Evolutionary conservation across 2,113 vertebrate species (phyloP), one percentile per base, ranked within the genome.

Genomic region (Sorex araneus): DNA sequence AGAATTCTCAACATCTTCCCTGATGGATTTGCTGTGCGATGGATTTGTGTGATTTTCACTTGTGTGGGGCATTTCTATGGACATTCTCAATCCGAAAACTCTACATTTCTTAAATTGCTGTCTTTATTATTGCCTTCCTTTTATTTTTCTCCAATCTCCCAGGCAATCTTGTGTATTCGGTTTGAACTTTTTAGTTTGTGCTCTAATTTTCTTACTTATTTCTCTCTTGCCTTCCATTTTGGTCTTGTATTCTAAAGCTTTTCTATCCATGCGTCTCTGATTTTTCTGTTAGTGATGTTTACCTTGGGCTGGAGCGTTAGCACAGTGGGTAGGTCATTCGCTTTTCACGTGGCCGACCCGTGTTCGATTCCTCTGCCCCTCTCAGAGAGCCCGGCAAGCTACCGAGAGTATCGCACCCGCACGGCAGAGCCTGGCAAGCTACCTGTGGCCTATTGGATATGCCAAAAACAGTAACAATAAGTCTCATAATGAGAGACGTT

Each of bases 11-110:
- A 60, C 12, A 21, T 84, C 45, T 34, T 64, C 11, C 69, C 27
- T 30, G 16, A 32, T 30, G 23, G 23, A 30, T 84, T 12, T 18
- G 40, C 32, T 73, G 40, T 28, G 60, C 80, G n/a, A n/a, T n/a
- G n/a, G n/a, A n/a, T n/a, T n/a, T n/a, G n/a, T n/a, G n/a, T 91
- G 76, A 30, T 45, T 88, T 84, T 71, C 36, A 70, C 25, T n/a
- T 34, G n/a, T 40, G n/a, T 76, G 10, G 47, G 28, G 13, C 28
- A 40, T 47, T 60, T 50, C 28, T 66, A 30, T 57, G 28, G 36
- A 50, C 36, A 67, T 70, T 86, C 87, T 63, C 36, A 71, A 40
- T 77, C 50, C 64, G 77, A 71, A 92, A 63, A 89, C 13, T 64
- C 69, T 63, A 78, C 23, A 54, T 71, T 85, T 43, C 40, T 7